phyloP scores from a whole-genome alignment of 2,797 vertebrate species.

The Sebastes nivosus region DNA sequence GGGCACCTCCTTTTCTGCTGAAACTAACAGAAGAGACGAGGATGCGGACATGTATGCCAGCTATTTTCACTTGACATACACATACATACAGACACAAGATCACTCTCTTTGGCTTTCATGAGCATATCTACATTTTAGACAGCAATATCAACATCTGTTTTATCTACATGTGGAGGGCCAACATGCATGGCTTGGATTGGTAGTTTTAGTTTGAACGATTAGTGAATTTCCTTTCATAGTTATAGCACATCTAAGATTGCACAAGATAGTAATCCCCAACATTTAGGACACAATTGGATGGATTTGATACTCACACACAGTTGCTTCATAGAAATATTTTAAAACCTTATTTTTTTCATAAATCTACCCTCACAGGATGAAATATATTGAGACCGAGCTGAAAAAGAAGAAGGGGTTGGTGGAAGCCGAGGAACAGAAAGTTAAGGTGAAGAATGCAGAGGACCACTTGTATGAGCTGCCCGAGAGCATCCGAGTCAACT shows the following conservation, averaged over 20 bases:
- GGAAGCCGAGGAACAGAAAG: constrained; percentile 92
- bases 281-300: background rate
- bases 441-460: constrained; percentile 94
- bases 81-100: background rate
- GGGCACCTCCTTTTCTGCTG: constrained; percentile 97
- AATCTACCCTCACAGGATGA: constrained; percentile 76
- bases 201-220: background rate
- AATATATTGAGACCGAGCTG: constrained; percentile 86
- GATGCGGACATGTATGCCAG: constrained; percentile 95
- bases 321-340: background rate
- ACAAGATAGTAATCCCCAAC: background rate
- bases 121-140: background rate
- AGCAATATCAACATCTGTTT: background rate
- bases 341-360: background rate
- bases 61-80: background rate
- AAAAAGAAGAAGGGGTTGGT: constrained; percentile 84
- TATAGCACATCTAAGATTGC: background rate
- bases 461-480: constrained; percentile 95
- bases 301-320: background rate
- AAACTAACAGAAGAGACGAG: constrained; percentile 97
- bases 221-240: background rate
- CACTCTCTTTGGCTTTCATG: background rate
- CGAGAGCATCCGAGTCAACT: constrained; percentile 93
- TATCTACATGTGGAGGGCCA: background rate
- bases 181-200: background rate